Base-by-base conservation (phyloP, 1,140 invertebrate species). In the Caenorhabditis inopinata region DNA sequence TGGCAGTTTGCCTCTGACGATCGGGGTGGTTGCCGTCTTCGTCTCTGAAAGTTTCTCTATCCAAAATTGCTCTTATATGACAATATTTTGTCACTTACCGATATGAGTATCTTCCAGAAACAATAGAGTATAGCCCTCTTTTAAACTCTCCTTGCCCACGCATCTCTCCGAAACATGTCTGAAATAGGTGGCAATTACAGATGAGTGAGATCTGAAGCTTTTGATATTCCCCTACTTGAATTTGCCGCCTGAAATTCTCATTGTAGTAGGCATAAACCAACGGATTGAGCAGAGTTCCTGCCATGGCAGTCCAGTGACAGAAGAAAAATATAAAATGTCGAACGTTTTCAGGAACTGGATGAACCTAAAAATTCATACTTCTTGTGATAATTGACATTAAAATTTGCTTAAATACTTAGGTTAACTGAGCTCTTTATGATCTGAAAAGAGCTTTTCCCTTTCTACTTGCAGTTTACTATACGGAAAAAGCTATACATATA, bases 231-330 rank as follows among this genome's bases (percentile, higher is more conserved):
- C 46, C 76, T 51, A 79, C 82, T 49, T 81, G 76, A 25, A 83
- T 83, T 35, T 83, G 81, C 1, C 77, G 48, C 21, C 80, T 47
- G 68, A 83, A 83, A 53, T 79, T 83, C 11, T 83, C 83, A 62
- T 83, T 83, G 25, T 73, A 83, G 29, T 75, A 83, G 1, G 83
- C 83, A 58, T 83, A 83, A 12, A 83, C 82, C 38, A 83, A 45
- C 14, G 83, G 83, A 42, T 83, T 83, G 21, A 82, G 62, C 11
- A 83, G 32, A 42, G 51, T 83, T 48, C 83, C 83, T 0, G 81
- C 58, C 83, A 83, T 83, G 42, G 83, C 83, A 4, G 82, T 47
- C 78, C 76, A 83, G 58, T 83, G 83, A 7, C 38, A 80, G 12
- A 78, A 48, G 46, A 83, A 82, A 46, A 79, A 83, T 3, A 83